A percentile compares a stretch with the other conserved stretches of the same genome.
Evolutionary conservation across 2,797 vertebrate species (phyloP).

Genomic region (Sebastes elongatus): DNA sequence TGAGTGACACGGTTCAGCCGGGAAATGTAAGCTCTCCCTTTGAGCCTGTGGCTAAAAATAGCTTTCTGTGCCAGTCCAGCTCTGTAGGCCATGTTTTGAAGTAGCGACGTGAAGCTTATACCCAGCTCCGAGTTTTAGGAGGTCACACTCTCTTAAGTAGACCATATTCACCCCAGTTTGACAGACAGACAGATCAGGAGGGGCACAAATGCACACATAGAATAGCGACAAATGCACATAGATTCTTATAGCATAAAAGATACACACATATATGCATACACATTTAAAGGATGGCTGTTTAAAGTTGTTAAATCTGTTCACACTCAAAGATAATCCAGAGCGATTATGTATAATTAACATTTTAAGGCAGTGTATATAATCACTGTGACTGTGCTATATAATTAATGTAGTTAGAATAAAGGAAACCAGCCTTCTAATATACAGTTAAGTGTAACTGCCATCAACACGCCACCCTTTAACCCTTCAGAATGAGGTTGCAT

Average conservation of each 20-base stretch:
- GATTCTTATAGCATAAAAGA: not conserved
- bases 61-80: constrained; percentile 74
- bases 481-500: not conserved
- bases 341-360: not conserved
- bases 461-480: not conserved
- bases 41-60: constrained; percentile 80
- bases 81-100: constrained; percentile 77
- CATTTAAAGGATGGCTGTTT: not conserved
- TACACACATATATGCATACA: not conserved
- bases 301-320: not conserved
- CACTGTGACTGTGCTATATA: not conserved
- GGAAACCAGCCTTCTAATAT: not conserved
- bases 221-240: rapidly evolving
- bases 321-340: not conserved
- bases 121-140: constrained; percentile 66
- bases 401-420: not conserved
- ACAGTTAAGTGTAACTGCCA: not conserved
- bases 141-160: constrained; percentile 67
- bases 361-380: not conserved
- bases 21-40: constrained; percentile 73
- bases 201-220: not conserved
- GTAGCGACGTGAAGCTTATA: constrained; percentile 59
- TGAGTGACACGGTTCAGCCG: constrained; percentile 75
- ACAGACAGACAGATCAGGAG: constrained; percentile 4
- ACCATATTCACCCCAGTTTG: constrained; percentile 42